phyloP scores from a whole-genome alignment of 2,888 invertebrate species.

The Sminthurinus aureus region DNA sequence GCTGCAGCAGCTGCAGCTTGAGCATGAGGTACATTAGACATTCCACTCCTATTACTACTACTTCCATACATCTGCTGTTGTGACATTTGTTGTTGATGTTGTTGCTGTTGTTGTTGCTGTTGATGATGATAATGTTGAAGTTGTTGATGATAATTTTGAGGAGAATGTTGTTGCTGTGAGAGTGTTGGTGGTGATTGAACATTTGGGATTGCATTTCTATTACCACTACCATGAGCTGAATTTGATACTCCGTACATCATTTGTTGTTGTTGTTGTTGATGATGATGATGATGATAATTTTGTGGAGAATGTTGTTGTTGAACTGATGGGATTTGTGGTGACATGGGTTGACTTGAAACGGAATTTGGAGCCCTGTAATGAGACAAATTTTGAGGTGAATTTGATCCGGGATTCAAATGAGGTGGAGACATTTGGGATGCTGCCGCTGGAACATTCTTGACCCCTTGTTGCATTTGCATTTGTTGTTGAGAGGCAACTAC shows the following conservation, averaged over 20 bases:
- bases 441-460: conserved; percentile 23
- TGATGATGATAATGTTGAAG: conserved; percentile 64
- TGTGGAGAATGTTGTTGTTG: background rate
- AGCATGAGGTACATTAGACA: background rate
- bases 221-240: conserved; percentile 10
- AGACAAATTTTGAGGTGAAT: conserved; percentile 54
- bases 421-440: conserved; percentile 48
- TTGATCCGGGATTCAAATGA: conserved; percentile 41
- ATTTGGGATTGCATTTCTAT: conserved; percentile 55
- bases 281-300: conserved; percentile 46
- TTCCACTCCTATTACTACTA: background rate
- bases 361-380: conserved; percentile 37
- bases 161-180: conserved; percentile 63
- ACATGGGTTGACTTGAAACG: background rate
- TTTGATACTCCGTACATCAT: background rate
- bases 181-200: conserved; percentile 60
- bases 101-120: conserved; percentile 61
- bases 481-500: conserved; percentile 51
- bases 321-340: background rate
- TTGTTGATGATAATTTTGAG: conserved; percentile 59
- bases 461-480: conserved; percentile 46
- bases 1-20: background rate
- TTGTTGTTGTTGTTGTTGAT: conserved; percentile 56
- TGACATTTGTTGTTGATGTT: conserved; percentile 56
- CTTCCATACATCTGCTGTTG: conserved; percentile 36